Evolutionary conservation across 2,113 vertebrate species (phyloP).

Genomic region (Pimephales promelas): DNA sequence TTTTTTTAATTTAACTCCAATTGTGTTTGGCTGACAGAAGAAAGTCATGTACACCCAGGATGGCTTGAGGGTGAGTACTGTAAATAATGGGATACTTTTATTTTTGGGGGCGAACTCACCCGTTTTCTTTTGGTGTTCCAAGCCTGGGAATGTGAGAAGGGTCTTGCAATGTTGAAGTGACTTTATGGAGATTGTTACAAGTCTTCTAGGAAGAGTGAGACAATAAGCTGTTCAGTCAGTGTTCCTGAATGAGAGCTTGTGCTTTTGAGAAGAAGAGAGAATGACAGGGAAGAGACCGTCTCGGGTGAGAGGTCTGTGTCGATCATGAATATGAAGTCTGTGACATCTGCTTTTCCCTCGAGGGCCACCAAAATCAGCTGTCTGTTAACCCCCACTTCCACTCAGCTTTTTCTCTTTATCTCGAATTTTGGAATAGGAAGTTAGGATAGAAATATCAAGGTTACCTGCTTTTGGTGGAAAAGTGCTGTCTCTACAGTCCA

Average conservation of each 20-base stretch:
- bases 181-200: not conserved
- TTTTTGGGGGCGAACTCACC: too few species aligned
- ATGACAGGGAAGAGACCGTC: constrained; percentile 41
- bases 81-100: too few species aligned
- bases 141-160: not conserved
- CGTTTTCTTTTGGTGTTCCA: not conserved
- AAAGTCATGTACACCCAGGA: too few species aligned
- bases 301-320: constrained; percentile 34
- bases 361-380: not conserved
- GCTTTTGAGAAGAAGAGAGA: constrained; percentile 11
- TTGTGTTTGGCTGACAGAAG: too few species aligned
- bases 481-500: not conserved
- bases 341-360: constrained; percentile 14
- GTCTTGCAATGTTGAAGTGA: not conserved
- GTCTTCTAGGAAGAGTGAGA: not conserved
- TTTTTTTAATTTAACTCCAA: too few species aligned
- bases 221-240: not conserved
- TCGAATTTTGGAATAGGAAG: constrained; percentile 3
- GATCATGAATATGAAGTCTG: constrained; percentile 49
- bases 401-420: not conserved
- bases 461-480: constrained; percentile 11
- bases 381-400: constrained; percentile 14
- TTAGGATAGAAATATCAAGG: constrained; percentile 31
- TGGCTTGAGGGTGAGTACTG: too few species aligned
- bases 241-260: constrained; percentile 3